phyloP scores from a whole-genome alignment of 2,888 invertebrate species.

The Sesia bembeciformis region DNA sequence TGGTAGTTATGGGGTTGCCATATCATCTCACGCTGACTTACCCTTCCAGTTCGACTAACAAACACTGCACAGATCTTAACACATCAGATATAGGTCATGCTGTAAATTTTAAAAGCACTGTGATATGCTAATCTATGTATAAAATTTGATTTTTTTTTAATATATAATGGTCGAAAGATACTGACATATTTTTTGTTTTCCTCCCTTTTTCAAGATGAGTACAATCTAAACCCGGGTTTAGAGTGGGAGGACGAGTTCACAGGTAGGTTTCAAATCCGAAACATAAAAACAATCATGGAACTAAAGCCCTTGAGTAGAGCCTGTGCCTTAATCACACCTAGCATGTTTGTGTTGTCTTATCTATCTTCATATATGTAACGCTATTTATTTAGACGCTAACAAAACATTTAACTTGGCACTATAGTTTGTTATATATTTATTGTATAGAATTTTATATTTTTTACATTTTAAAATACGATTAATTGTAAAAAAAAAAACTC shows the following conservation, averaged over 20 bases:
- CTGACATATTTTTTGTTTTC: slow-evolving; percentile 74
- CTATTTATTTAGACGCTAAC: slow-evolving; percentile 54
- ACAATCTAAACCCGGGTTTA: slow-evolving; percentile 99
- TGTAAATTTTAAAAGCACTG: slow-evolving; percentile 63
- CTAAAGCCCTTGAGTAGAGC: slow-evolving; percentile 65
- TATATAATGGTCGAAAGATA: slow-evolving; percentile 61
- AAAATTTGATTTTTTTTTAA: slow-evolving; percentile 45
- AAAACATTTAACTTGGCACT: slow-evolving; percentile 39
- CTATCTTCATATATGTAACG: slow-evolving; percentile 39
- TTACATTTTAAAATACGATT: background rate
- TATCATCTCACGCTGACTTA: slow-evolving; percentile 68
- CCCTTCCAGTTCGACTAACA: slow-evolving; percentile 64
- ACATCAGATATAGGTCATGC: slow-evolving; percentile 42
- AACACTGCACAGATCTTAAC: slow-evolving; percentile 69
- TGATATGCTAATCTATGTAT: slow-evolving; percentile 64
- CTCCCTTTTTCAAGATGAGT: slow-evolving; percentile 94
- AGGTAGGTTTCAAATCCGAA: slow-evolving; percentile 88
- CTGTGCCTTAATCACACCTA: slow-evolving; percentile 60
- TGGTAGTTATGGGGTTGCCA: slow-evolving; percentile 64
- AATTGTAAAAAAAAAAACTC: background rate
- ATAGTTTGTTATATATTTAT: slow-evolving; percentile 17
- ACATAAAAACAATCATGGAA: slow-evolving; percentile 56
- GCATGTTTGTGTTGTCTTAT: slow-evolving; percentile 63
- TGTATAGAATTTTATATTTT: slow-evolving; percentile 2
- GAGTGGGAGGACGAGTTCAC: slow-evolving; percentile 99